Evolutionary conservation across 2,888 invertebrate species (phyloP).

Genomic region (Macropis europaea): DNA sequence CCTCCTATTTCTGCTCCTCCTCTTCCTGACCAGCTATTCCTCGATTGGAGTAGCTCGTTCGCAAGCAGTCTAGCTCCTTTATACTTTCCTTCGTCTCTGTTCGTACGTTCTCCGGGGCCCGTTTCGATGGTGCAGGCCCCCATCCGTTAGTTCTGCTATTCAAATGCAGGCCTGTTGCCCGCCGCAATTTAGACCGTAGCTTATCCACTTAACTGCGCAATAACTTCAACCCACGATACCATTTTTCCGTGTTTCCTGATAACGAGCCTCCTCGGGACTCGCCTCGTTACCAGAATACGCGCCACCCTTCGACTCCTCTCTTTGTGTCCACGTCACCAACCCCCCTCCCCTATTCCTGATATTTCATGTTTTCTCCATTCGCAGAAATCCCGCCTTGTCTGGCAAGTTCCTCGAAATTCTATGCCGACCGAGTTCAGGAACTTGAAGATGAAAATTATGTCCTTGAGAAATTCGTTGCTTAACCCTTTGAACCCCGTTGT

Average conservation of each 20-base stretch:
- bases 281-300: constrained; percentile 20
- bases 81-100: constrained; percentile 37
- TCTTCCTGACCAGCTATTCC: constrained; percentile 42
- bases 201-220: constrained; percentile 63
- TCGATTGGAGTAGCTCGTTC: constrained; percentile 57
- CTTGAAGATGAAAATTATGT: no score
- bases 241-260: constrained; percentile 45
- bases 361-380: neutral
- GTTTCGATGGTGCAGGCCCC: constrained; percentile 45
- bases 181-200: constrained; percentile 65
- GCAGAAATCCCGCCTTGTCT: no score
- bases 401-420: no score
- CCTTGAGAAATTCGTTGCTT: no score
- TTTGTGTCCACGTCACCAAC: neutral
- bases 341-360: neutral
- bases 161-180: constrained; percentile 40
- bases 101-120: constrained; percentile 9
- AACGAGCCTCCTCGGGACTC: constrained; percentile 22
- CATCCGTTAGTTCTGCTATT: constrained; percentile 40
- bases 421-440: no score
- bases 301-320: neutral
- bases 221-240: constrained; percentile 39
- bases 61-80: constrained; percentile 14
- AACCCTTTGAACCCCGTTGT: no score
- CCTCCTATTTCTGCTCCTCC: constrained; percentile 55